Evolutionary conservation across 2,888 invertebrate genomes (phyloP).

Genomic region (Epirrhoe alternata): DNA sequence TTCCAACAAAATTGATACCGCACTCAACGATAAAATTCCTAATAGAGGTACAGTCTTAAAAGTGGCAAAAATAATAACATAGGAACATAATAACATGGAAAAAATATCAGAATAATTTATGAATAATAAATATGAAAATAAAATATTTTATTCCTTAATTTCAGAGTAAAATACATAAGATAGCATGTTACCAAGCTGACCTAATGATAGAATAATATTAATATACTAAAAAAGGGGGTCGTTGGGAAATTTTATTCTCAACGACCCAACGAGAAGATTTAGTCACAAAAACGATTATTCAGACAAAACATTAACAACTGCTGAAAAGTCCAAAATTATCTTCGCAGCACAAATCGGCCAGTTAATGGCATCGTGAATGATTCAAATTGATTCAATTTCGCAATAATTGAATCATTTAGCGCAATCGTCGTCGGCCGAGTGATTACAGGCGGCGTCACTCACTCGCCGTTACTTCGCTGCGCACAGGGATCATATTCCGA

Average conservation of each 20-base stretch:
- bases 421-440: constrained; percentile 9
- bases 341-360: constrained; percentile 10
- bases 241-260: no score
- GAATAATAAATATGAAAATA: not conserved
- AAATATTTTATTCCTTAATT: no score
- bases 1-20: constrained; percentile 21
- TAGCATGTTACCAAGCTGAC: no score
- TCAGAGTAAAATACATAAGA: no score
- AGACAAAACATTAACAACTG: not conserved
- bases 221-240: no score
- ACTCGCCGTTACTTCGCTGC: not conserved
- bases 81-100: not conserved
- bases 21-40: constrained; percentile 12
- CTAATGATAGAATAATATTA: no score
- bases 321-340: constrained; percentile 8
- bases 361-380: constrained; percentile 21
- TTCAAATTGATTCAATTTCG: constrained; percentile 21
- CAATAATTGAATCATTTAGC: constrained; percentile 15
- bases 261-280: no score
- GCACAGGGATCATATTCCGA: not conserved
- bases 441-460: constrained; percentile 17
- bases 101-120: not conserved
- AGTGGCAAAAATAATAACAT: constrained; percentile 1
- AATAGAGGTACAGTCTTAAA: constrained; percentile 8
- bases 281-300: no score